Conservation (phyloP, 1,140 invertebrate species). For the Physella acuta region DNA sequence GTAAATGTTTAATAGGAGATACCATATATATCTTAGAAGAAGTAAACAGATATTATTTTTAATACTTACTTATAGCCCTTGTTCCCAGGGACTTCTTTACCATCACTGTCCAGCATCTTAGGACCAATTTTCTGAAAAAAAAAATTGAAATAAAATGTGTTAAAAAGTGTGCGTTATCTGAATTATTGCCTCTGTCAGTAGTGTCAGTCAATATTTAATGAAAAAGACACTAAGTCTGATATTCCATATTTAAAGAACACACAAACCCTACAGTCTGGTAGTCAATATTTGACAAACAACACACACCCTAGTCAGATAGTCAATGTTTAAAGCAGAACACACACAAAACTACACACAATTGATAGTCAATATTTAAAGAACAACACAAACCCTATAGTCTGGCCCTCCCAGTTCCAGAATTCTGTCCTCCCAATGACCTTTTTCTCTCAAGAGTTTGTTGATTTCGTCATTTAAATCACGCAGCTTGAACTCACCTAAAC, state of each 20-base stretch:
- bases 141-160: no score
- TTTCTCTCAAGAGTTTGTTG: slow-evolving; percentile 92
- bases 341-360: neutral
- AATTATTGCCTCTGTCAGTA: no score
- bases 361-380: no score
- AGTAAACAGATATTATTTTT: neutral
- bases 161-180: no score
- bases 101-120: slow-evolving; percentile 91
- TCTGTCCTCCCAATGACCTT: slow-evolving; percentile 94
- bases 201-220: no score
- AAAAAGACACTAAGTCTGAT: no score
- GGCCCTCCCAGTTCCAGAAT: slow-evolving; percentile 93
- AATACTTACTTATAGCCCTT: slow-evolving; percentile 88
- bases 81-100: slow-evolving; percentile 94
- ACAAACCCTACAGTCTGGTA: no score
- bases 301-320: no score
- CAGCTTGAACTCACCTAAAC: slow-evolving; percentile 92
- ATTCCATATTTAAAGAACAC: no score
- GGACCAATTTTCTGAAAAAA: slow-evolving; percentile 75
- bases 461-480: slow-evolving; percentile 99
- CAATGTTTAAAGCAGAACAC: slow-evolving; percentile 4
- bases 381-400: slow-evolving; percentile 75
- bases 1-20: neutral
- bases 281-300: no score
- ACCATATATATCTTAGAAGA: neutral